Percentiles rank a stretch among this genome's conserved stretches.
phyloP scores from a whole-genome alignment of 2,888 invertebrate species.

The Dynastes hyllus region DNA sequence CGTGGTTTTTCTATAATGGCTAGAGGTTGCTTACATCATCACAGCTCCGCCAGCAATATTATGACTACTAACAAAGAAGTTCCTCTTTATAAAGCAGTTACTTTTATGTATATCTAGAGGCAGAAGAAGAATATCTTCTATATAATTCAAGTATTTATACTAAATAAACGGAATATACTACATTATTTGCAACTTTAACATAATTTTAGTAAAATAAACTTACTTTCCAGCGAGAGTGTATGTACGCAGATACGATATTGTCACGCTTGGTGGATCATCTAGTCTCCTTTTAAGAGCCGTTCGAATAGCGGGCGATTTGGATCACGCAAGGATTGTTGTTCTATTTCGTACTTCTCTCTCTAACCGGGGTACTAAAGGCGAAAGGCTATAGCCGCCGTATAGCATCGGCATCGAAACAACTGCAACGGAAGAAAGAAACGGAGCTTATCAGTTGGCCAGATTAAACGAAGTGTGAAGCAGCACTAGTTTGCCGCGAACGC shows the following conservation, averaged over 20 bases:
- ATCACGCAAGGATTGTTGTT: slow-evolving; percentile 3
- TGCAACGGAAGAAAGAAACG: slow-evolving; percentile 34
- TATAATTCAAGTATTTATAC: too few species aligned
- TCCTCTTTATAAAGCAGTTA: too few species aligned
- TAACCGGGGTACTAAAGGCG: not conserved
- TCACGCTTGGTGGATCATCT: slow-evolving; percentile 58
- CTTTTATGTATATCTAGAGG: too few species aligned
- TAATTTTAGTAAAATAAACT: too few species aligned
- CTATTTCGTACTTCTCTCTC: not conserved
- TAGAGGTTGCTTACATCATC: too few species aligned
- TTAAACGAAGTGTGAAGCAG: slow-evolving; percentile 55
- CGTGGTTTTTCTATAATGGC: too few species aligned
- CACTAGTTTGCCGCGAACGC: slow-evolving; percentile 51
- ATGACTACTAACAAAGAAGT: too few species aligned
- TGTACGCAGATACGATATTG: slow-evolving; percentile 30
- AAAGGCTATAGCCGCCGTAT: not conserved
- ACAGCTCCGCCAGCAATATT: too few species aligned
- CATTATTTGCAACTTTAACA: too few species aligned
- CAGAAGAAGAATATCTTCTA: too few species aligned
- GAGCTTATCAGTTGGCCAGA: slow-evolving; percentile 33
- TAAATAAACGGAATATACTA: too few species aligned
- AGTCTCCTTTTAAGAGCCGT: slow-evolving; percentile 47
- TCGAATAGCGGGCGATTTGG: slow-evolving; percentile 5
- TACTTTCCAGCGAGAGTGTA: too few species aligned
- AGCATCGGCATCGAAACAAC: slow-evolving; percentile 21